Percentiles rank a stretch among this genome's conserved stretches.
Conservation (phyloP, 1,140 invertebrate species). For the Radopholus similis region DNA sequence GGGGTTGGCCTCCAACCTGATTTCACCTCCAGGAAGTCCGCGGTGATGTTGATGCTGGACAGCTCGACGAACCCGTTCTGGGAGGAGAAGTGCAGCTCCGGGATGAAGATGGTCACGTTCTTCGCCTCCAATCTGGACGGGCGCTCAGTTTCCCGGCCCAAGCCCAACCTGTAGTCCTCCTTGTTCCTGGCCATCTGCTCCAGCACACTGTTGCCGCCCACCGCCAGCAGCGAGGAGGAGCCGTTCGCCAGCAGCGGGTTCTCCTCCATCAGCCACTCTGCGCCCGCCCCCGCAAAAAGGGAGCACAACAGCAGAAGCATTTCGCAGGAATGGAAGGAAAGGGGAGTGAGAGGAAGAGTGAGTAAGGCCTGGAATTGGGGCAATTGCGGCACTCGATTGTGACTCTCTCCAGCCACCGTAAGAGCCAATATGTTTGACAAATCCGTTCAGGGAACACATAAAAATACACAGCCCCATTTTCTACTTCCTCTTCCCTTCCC, state of each 20-base stretch:
- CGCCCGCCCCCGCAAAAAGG: background rate
- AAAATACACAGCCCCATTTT: background rate
- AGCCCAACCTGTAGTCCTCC: background rate
- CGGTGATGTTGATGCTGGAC: constrained; percentile 16
- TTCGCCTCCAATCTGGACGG: constrained; percentile 8
- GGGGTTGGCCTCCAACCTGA: background rate
- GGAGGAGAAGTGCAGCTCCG: constrained; percentile 13
- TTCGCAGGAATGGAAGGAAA: background rate
- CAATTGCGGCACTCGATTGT: background rate
- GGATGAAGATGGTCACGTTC: constrained; percentile 22
- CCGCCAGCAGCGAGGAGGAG: background rate
- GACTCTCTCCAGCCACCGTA: background rate
- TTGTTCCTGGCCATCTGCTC: background rate
- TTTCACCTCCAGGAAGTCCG: constrained; percentile 17
- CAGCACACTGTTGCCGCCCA: background rate
- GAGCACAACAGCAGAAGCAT: background rate
- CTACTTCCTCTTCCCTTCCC: too few species aligned
- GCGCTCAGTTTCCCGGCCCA: background rate
- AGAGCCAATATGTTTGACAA: background rate
- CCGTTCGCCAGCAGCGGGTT: background rate
- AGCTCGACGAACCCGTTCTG: constrained; percentile 11
- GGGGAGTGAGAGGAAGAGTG: too few species aligned
- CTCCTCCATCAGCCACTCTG: background rate
- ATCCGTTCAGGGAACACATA: background rate
- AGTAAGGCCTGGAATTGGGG: too few species aligned